These are phyloP conservation scores for Nymphalis urticae DNA, from an alignment of 2,888 invertebrate genomes.

Conservation along the genomic window DNA sequence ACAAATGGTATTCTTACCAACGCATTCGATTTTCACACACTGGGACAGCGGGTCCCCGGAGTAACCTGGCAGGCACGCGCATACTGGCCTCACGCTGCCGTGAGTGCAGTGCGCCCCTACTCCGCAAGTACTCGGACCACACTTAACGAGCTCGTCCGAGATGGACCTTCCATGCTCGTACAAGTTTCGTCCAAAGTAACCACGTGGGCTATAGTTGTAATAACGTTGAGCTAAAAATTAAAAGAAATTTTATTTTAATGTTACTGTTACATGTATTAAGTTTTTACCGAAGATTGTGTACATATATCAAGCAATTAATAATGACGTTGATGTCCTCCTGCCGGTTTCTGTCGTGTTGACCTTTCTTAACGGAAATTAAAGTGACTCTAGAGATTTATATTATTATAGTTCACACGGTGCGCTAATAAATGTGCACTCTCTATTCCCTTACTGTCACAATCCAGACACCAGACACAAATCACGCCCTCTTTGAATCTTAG, in stretches of 20 bases:
- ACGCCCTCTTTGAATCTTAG: no score
- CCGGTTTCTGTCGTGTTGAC: no score
- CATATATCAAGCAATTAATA: no score
- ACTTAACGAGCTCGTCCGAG: conserved; percentile 73
- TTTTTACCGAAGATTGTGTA: no score
- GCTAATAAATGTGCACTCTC: no score
- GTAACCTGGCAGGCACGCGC: conserved; percentile 89
- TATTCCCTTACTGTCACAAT: no score
- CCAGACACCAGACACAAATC: no score
- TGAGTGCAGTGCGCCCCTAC: conserved; percentile 85
- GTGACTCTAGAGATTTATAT: no score
- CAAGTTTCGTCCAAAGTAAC: conserved; percentile 62
- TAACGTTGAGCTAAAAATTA: conserved; percentile 63
- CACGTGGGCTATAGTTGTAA: conserved; percentile 60
- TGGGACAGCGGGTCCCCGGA: conserved; percentile 89
- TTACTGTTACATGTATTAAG: no score
- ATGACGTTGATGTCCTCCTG: no score
- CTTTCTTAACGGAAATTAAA: no score
- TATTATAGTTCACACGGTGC: no score
- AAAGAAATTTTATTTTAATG: background rate
- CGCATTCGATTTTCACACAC: conserved; percentile 88
- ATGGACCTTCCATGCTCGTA: conserved; percentile 74
- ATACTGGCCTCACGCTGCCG: conserved; percentile 87
- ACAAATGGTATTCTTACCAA: conserved; percentile 72
- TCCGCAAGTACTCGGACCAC: conserved; percentile 84